phyloP scores from a whole-genome alignment of 2,888 invertebrate species.

The Eremobia ochroleuca region DNA sequence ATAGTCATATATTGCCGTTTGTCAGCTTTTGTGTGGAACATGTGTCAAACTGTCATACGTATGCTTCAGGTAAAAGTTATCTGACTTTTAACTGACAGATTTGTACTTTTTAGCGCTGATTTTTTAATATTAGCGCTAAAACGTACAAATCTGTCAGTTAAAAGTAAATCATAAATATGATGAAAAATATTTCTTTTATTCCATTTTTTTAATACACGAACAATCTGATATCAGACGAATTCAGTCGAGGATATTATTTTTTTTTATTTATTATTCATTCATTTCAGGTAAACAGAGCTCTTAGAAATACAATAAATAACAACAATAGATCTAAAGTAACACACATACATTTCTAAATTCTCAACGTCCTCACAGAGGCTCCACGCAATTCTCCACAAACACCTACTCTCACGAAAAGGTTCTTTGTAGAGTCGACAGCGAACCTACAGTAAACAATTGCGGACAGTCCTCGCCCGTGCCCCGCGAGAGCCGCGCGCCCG shows the following conservation, averaged over 20 bases:
- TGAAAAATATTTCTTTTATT: no score
- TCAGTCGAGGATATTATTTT: neutral
- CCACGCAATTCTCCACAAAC: constrained; percentile 59
- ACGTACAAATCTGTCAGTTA: no score
- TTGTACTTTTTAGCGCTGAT: no score
- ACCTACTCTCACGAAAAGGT: constrained; percentile 53
- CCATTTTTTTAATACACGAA: no score
- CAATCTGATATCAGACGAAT: neutral
- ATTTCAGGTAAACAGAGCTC: neutral
- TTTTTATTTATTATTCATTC: neutral
- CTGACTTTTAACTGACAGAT: no score
- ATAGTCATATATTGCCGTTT: no score
- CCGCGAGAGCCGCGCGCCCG: constrained; percentile 81
- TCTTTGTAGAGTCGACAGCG: constrained; percentile 81
- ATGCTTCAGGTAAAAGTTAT: neutral
- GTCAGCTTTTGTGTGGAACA: no score
- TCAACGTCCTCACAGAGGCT: constrained; percentile 70
- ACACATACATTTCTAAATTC: neutral
- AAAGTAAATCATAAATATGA: no score
- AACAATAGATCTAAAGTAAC: neutral
- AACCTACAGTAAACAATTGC: constrained; percentile 87
- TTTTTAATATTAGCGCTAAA: no score
- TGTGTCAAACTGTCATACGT: neutral
- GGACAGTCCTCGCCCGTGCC: constrained; percentile 86
- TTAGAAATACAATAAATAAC: neutral